phyloP scores from a whole-genome alignment of 2,888 invertebrate species.

The Sisyra nigra region DNA sequence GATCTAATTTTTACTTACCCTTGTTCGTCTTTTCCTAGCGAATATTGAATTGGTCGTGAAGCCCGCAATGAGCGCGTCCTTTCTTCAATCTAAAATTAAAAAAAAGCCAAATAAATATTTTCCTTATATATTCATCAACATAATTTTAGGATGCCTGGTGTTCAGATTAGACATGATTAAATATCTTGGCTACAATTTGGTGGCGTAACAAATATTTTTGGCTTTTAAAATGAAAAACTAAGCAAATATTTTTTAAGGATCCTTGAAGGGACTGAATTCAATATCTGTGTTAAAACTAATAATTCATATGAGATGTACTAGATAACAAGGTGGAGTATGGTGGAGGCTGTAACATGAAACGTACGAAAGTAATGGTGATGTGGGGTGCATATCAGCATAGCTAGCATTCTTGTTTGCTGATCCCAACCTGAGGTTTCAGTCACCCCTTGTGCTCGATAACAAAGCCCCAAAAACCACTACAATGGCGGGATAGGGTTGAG shows the following conservation, averaged over 20 bases:
- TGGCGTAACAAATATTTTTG: not conserved
- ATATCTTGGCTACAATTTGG: too few relatives aligned
- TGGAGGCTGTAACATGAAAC: too few relatives aligned
- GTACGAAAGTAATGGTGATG: too few relatives aligned
- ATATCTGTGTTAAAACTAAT: too few relatives aligned
- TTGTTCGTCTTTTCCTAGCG: slow-evolving; percentile 6
- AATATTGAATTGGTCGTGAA: slow-evolving; percentile 5
- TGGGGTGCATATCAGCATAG: slow-evolving; percentile 1
- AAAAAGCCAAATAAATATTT: not conserved
- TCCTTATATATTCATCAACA: not conserved
- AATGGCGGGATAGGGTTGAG: slow-evolving; percentile 8
- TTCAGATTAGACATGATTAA: too few relatives aligned
- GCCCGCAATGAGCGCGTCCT: slow-evolving; percentile 7
- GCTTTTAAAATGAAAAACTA: too few relatives aligned
- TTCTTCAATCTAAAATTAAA: slow-evolving; percentile 8
- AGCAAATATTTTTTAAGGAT: too few relatives aligned
- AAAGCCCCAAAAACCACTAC: slow-evolving; percentile 9
- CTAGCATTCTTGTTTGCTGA: slow-evolving; percentile 5
- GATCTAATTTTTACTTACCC: slow-evolving; percentile 5
- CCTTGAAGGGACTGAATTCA: too few relatives aligned
- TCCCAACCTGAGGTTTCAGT: slow-evolving; percentile 5
- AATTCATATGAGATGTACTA: too few relatives aligned
- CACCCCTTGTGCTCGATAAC: slow-evolving; percentile 5
- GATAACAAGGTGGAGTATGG: too few relatives aligned
- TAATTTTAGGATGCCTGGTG: too few relatives aligned